Base-by-base conservation (phyloP, 2,888 invertebrate species). In the Esperia sulphurella region DNA sequence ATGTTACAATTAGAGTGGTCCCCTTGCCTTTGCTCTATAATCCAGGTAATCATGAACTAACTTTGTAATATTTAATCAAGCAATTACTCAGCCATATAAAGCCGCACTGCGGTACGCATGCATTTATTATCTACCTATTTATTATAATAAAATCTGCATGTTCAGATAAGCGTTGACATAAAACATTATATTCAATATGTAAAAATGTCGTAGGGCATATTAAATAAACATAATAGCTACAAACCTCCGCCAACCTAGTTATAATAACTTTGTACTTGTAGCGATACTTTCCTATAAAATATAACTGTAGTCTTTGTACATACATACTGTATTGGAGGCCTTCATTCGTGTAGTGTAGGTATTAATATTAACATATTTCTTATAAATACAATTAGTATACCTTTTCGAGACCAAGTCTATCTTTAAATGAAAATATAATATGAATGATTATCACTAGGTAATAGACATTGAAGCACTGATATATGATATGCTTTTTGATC, bases 361-460 rank as follows among this genome's bases (percentile, higher is more conserved):
- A 71, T 29, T 28, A 4, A 35, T n/a, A 10, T 68, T 48, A 55
- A 50, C 52, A 65, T 68, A 66, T 63, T 59, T 69, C 64, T 66
- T 65, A 59, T 63, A 58, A 62, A 63, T 64, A 63, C 59, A 56
- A 60, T 60, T 70, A 73, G 65, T 61, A 62, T 77, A 77, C 69
- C 69, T 79, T n/a, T n/a, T 83, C 75, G 59, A 66, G 87, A 87
- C 86, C 86, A 87, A 86, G 62, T 78, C 75, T 79, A 71, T 73
- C 69, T 79, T 71, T 63, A 65, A 70, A 63, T 54, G 55, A 59
- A 71, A 69, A 58, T 57, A 42, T 45, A 53, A 49, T 46, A 41
- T 54, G 41, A 68, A 64, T 61, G 51, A 67, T 71, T 83, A 82
- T 83, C 79, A 81, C 68, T 82, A 82, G 79, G 64, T 63, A 56